These are phyloP conservation scores for Synodontis membranacea DNA, from an alignment of 2,113 vertebrate species.

Conservation along the genomic window DNA sequence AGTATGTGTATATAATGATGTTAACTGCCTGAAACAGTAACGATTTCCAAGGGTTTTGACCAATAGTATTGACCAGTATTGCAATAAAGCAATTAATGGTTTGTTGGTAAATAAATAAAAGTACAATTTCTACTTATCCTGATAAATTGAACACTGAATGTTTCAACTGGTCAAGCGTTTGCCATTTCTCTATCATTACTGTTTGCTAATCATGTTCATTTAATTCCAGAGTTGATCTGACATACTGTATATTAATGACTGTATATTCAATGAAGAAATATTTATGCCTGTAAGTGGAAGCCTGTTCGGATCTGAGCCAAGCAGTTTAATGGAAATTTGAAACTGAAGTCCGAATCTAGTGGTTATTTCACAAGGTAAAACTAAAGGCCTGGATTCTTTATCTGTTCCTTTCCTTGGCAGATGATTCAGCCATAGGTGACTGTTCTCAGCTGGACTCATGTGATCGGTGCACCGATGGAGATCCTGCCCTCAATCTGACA, in stretches of 20 bases:
- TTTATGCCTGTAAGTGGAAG: neutral
- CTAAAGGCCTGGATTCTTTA: neutral
- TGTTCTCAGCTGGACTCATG: conserved; percentile 49
- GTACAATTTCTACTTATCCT: neutral
- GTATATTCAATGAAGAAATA: neutral
- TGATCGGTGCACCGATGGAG: conserved; percentile 44
- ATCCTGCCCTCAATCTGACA: conserved; percentile 46
- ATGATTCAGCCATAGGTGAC: neutral
- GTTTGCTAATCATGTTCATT: neutral
- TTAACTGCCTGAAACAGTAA: neutral
- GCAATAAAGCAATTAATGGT: neutral
- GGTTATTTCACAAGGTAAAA: neutral
- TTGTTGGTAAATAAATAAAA: neutral
- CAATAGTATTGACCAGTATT: neutral
- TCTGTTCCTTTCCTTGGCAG: conserved; percentile 28
- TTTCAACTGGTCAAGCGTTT: neutral
- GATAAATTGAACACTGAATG: neutral
- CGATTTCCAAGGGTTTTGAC: neutral
- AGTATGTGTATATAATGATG: neutral
- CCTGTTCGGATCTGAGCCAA: neutral
- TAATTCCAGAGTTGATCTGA: neutral
- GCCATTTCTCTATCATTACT: neutral
- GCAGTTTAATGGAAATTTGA: neutral
- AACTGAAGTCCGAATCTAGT: neutral
- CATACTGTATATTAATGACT: neutral